phyloP scores from a whole-genome alignment of 1,140 invertebrate species.

The Cydia pomonella region DNA sequence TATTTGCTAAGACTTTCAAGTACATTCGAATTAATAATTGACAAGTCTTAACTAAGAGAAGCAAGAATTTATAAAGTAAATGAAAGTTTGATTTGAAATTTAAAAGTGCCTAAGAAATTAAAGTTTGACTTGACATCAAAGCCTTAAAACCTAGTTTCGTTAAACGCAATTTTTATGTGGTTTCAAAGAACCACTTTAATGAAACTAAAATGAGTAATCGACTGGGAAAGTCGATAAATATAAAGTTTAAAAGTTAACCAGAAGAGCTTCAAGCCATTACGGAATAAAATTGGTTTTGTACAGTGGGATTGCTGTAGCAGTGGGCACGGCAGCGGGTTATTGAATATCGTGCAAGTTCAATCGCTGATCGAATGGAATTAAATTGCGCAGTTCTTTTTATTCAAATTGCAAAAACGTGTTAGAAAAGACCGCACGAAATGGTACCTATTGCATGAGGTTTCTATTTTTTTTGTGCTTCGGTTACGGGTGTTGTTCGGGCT shows the following conservation, averaged over 20 bases:
- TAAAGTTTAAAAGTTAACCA: conserved; percentile 37
- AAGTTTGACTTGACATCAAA: background rate
- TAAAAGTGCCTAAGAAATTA: background rate
- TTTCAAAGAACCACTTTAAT: conserved; percentile 7
- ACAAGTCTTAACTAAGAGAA: background rate
- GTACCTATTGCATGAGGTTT: background rate
- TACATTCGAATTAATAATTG: background rate
- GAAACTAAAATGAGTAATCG: conserved; percentile 28
- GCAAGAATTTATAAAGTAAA: background rate
- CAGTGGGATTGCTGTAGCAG: conserved; percentile 33
- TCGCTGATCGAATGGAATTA: conserved; percentile 35
- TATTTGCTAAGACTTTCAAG: conserved; percentile 16
- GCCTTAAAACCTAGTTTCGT: background rate
- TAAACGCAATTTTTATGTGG: background rate
- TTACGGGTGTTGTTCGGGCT: background rate
- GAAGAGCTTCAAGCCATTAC: conserved; percentile 36
- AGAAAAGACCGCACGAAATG: background rate
- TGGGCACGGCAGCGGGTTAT: conserved; percentile 33
- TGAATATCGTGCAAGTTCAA: conserved; percentile 36
- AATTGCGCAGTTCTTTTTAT: conserved; percentile 34
- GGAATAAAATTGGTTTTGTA: conserved; percentile 41
- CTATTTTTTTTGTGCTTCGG: background rate
- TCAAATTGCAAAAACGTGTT: conserved; percentile 3
- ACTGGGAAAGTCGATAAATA: background rate
- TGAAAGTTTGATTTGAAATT: too few species aligned